Conservation (phyloP, 1,140 invertebrate species). For the Babylonia areolata region DNA sequence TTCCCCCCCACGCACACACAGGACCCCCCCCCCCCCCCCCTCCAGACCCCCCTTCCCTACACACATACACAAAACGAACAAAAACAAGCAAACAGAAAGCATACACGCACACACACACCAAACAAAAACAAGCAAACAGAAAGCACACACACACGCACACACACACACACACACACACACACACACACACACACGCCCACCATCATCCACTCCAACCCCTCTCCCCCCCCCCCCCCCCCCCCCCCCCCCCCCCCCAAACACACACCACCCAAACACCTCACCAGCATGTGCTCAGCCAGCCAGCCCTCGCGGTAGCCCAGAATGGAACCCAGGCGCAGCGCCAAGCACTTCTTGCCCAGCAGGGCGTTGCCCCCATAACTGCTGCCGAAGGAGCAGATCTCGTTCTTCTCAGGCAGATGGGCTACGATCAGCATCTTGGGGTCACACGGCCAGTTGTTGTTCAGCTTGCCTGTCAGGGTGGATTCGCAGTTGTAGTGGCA, state of each 20-base stretch:
- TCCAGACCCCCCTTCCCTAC: background rate
- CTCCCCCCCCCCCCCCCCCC: background rate
- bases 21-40: background rate
- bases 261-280: slow-evolving; percentile 76
- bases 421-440: slow-evolving; percentile 83
- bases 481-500: too few relatives aligned
- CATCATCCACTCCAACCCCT: background rate
- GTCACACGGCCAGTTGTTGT: slow-evolving; percentile 96
- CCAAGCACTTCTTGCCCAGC: slow-evolving; percentile 99
- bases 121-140: too few relatives aligned
- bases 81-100: background rate
- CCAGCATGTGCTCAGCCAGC: slow-evolving; percentile 99
- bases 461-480: slow-evolving; percentile 32
- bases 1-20: background rate
- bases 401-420: slow-evolving; percentile 83
- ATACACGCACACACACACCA: slow-evolving; percentile 7
- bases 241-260: background rate
- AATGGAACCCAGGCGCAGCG: slow-evolving; percentile 96
- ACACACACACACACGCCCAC: background rate
- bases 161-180: background rate
- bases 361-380: slow-evolving; percentile 99
- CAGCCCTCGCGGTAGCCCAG: slow-evolving; percentile 96
- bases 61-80: background rate
- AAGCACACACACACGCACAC: too few relatives aligned
- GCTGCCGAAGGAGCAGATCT: slow-evolving; percentile 95